Evolutionary conservation across 2,797 vertebrate genomes (phyloP).

Genomic region (Knipowitschia caucasica): DNA sequence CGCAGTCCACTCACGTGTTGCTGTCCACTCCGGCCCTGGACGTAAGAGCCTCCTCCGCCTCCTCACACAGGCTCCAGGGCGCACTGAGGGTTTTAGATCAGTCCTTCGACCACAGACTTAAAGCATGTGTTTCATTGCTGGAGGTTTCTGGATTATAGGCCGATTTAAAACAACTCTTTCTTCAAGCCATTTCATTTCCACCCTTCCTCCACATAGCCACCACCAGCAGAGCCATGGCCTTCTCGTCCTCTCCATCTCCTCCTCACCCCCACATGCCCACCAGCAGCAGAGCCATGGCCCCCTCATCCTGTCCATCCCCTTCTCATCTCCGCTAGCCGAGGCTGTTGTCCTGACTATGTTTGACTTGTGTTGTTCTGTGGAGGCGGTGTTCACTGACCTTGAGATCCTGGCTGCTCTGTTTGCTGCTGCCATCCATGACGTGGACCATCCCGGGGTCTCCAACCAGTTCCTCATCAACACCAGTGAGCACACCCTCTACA

Average conservation of each 20-base stretch:
- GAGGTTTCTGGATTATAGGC: too few relatives aligned
- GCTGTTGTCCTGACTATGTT: background rate
- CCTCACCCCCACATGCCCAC: background rate
- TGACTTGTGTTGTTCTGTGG: background rate
- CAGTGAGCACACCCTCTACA: conserved; percentile 69
- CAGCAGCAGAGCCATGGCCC: background rate
- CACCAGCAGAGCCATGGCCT: background rate
- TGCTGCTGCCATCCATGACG: conserved; percentile 86
- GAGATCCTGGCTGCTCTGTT: conserved; percentile 86
- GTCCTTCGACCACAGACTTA: background rate
- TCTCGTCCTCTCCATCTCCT: background rate
- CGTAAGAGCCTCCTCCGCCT: conserved; percentile 81
- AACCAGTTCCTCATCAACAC: conserved; percentile 90
- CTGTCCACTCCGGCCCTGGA: conserved; percentile 90
- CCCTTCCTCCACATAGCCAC: background rate
- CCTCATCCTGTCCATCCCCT: background rate
- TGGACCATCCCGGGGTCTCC: conserved; percentile 87
- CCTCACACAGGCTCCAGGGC: too few relatives aligned
- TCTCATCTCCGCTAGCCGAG: background rate
- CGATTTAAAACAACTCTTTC: background rate
- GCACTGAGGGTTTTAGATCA: too few relatives aligned
- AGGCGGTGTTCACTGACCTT: conserved; percentile 86
- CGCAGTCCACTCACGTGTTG: conserved; percentile 90
- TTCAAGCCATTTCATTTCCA: background rate
- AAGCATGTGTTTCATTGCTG: too few relatives aligned